phyloP scores from a whole-genome alignment of 2,888 invertebrate species.

The Agrilus biguttatus region DNA sequence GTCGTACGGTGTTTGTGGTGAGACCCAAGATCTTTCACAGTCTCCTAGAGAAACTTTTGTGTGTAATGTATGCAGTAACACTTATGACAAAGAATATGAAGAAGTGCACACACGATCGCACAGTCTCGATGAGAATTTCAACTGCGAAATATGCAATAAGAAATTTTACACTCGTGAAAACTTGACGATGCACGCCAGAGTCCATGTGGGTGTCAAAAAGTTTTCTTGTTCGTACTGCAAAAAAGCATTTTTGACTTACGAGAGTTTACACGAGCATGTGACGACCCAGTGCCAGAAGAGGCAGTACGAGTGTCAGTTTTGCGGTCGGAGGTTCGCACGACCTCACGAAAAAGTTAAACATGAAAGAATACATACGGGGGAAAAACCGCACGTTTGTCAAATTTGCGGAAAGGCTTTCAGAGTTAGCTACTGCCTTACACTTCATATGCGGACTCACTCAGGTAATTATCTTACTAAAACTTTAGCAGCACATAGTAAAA shows the following conservation, averaged over 20 bases:
- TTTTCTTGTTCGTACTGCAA: slow-evolving; percentile 28
- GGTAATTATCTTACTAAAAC: too few species aligned
- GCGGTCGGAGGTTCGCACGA: slow-evolving; percentile 53
- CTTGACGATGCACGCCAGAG: slow-evolving; percentile 58
- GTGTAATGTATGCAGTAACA: slow-evolving; percentile 37
- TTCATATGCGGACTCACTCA: slow-evolving; percentile 69
- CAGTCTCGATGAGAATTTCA: slow-evolving; percentile 37
- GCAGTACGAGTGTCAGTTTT: slow-evolving; percentile 57
- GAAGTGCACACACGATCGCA: slow-evolving; percentile 56
- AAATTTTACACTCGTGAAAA: slow-evolving; percentile 51
- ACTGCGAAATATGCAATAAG: slow-evolving; percentile 57
- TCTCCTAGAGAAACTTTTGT: slow-evolving; percentile 28
- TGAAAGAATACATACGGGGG: slow-evolving; percentile 68
- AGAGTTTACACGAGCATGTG: slow-evolving; percentile 23
- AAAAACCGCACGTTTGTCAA: slow-evolving; percentile 65
- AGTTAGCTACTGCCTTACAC: slow-evolving; percentile 63
- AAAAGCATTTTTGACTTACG: slow-evolving; percentile 23
- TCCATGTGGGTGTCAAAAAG: slow-evolving; percentile 44
- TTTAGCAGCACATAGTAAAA: too few species aligned
- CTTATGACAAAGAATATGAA: slow-evolving; percentile 34
- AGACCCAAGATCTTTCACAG: slow-evolving; percentile 19
- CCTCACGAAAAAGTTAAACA: slow-evolving; percentile 75
- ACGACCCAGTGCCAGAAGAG: slow-evolving; percentile 24
- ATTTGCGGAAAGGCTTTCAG: slow-evolving; percentile 70
- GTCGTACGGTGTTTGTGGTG: slow-evolving; percentile 23